Evolutionary conservation across 2,113 vertebrate genomes (phyloP), one percentile per base, ranked within the genome.

Genomic region (Aviceda subcristata): DNA sequence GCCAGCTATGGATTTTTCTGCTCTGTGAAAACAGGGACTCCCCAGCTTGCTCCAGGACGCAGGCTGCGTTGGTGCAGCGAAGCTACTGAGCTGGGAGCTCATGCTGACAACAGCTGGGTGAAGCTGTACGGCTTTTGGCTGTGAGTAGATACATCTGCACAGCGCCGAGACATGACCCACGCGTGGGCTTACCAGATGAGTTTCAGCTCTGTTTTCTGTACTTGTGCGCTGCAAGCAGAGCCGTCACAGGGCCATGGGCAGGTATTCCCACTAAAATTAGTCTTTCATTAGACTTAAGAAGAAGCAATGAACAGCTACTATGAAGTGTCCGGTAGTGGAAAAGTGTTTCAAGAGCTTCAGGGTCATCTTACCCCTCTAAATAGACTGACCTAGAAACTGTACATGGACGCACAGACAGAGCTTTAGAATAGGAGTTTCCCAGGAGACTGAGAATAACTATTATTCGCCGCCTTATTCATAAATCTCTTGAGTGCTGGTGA

Each of bases 181-280:
- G 24, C 0, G 0, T 29, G 39, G 45, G 68, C 8, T 23, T 8
- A 5, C 20, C 38, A 26, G 19, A 3, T 32, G 30, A 41, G 34
- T 45, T 76, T 51, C 63, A 77, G 4, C 27, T 80, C 55, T 64
- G 27, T 38, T 82, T 26, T 57, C 63, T 51, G 11, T 26, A 21
- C 48, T 39, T 30, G 15, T 1, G 23, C 32, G 41, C 56, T 39
- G 23, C 19, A 59, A 75, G 48, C 48, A 17, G 50, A 64, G 69
- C 15, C 2, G 0, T 51, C 21, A 10, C 34, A 53, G 21, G 15
- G 34, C 36, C 15, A 5, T 9, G 38, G 43, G 20, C n/a, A 62
- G 39, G 32, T 38, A 26, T 72, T 66, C 11, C 10, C 39, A 60
- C n/a, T 55, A 36, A 64, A 66, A 64, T 55, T 66, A 60, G 50